A percentile compares a stretch with the other conserved stretches of the same genome.
These are phyloP conservation scores for Lacerta bilineata DNA, from an alignment of 2,797 vertebrate species.

Conservation along the genomic window DNA sequence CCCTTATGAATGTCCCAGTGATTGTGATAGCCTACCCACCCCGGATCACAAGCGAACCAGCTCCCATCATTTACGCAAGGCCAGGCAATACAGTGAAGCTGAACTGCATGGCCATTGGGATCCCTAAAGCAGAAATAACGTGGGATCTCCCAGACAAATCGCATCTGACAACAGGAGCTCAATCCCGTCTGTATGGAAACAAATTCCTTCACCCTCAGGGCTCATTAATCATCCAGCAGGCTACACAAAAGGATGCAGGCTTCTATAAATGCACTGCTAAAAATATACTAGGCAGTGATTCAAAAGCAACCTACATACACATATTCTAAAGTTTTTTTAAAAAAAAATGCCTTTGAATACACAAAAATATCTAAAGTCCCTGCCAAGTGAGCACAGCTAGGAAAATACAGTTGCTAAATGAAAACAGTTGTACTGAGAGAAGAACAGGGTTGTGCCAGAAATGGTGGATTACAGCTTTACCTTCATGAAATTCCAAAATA, in stretches of 20 bases:
- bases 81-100: slow-evolving; percentile 88
- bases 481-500: slow-evolving; percentile 31
- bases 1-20: slow-evolving; percentile 81
- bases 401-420: slow-evolving; percentile 63
- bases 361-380: slow-evolving; percentile 69
- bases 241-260: slow-evolving; percentile 85
- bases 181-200: slow-evolving; percentile 90
- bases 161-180: slow-evolving; percentile 80
- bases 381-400: slow-evolving; percentile 71
- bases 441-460: slow-evolving; percentile 11
- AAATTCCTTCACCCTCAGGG: slow-evolving; percentile 92
- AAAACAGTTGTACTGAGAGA: slow-evolving; percentile 17
- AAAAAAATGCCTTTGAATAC: slow-evolving; percentile 44
- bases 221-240: slow-evolving; percentile 90
- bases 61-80: slow-evolving; percentile 85
- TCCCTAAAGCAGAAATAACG: slow-evolving; percentile 86
- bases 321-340: slow-evolving; percentile 82
- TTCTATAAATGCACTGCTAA: slow-evolving; percentile 92
- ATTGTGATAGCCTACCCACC: slow-evolving; percentile 90
- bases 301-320: slow-evolving; percentile 89
- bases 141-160: slow-evolving; percentile 93
- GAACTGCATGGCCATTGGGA: slow-evolving; percentile 86
- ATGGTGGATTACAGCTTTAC: neutral
- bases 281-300: slow-evolving; percentile 89
- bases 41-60: slow-evolving; percentile 87